Evolutionary conservation across 2,113 vertebrate genomes (phyloP).

Genomic region (Coturnix japonica): DNA sequence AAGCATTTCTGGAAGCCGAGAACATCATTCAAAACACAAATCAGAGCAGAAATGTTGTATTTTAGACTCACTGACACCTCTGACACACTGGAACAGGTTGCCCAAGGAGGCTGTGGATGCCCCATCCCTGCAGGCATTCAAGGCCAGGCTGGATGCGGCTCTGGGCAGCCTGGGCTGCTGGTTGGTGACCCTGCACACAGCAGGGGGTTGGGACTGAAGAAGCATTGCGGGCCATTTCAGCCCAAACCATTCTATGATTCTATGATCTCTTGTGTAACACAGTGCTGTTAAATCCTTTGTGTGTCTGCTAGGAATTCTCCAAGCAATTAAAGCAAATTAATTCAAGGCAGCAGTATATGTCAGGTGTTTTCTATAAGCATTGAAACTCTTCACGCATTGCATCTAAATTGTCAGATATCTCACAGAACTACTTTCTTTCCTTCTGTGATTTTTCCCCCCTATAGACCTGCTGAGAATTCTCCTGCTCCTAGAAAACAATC

Average conservation of each 20-base stretch:
- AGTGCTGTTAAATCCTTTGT: not conserved
- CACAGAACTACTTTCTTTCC: not conserved
- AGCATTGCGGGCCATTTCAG: no score
- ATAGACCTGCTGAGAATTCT: not conserved
- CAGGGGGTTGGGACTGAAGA: no score
- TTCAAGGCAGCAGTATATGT: not conserved
- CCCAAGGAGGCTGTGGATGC: no score
- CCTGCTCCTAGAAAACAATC: fast-evolving
- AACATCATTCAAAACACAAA: slow-evolving; percentile 7
- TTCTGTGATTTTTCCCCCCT: not conserved
- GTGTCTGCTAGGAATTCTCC: not conserved
- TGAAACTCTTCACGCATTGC: not conserved
- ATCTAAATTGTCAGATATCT: not conserved
- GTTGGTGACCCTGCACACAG: no score
- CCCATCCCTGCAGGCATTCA: no score
- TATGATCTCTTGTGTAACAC: not conserved
- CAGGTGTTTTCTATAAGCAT: not conserved
- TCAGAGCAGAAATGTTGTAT: not conserved
- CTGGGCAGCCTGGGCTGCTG: no score
- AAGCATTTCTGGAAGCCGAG: slow-evolving; percentile 36
- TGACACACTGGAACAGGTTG: no score
- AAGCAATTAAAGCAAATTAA: not conserved
- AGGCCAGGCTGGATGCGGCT: no score
- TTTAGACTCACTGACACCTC: not conserved
- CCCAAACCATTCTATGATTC: no score